Evolutionary conservation across 2,888 invertebrate genomes (phyloP), one percentile per base, ranked within the genome.

Genomic region (Hirtodrosophila trivittata): DNA sequence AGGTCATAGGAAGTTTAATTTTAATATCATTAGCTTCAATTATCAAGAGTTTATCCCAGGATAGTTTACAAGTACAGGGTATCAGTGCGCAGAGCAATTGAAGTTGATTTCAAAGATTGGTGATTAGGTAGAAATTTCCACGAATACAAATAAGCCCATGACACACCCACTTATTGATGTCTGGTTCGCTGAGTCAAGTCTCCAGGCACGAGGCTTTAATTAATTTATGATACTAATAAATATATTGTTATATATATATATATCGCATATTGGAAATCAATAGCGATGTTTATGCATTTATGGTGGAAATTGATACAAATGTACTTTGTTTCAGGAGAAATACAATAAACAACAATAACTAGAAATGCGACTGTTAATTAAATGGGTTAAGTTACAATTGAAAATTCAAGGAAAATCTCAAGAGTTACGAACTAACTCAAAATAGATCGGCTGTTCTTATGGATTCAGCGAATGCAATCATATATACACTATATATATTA

Each of bases 81-180:
- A 21, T 21, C 2, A 21, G 18, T n/a, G n/a, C n/a, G n/a, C n/a
- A n/a, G 18, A 21, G 18, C 18, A 21, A 21, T 21, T 21, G 18
- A 33, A 43, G 45, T 35, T 21, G 9, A 37, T 26, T 3, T 7
- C 3, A 60, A 26, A 26, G 25, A 51, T 45, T 30, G 25, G 13
- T 10, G 42, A 45, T 49, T 16, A 37, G 51, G 12, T 52, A 28
- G 56, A 46, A 42, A 52, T 30, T 51, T 52, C 10, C 38, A 51
- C 6, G 12, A 30, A 21, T 21, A 21, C 2, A 21, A 21, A 21
- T 3, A 21, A 21, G 5, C 18, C 18, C 18, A 21, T 12, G 60
- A 68, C 68, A 68, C 52, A 69, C 64, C 58, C 69, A 58, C 54
- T 67, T 63, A 28, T 46, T 55, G 9, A 21, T 42, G 43, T 30